Percentiles rank a stretch among this genome's conserved stretches.
Conservation (phyloP, 2,113 vertebrate species). For the Rhodinocichla rosea region DNA sequence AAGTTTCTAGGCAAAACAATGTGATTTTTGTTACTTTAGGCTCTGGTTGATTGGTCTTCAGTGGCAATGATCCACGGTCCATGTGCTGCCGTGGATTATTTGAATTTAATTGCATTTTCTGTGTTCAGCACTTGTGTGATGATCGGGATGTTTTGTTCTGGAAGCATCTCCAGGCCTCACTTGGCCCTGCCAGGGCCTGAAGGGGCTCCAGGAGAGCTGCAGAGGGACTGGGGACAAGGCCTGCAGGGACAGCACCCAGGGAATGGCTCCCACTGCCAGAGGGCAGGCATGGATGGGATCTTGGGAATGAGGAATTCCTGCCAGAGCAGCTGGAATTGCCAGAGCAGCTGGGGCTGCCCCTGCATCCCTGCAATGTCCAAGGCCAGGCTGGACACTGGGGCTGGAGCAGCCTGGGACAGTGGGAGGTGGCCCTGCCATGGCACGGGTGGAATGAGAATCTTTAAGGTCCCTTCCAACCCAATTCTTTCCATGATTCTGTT, state of each 20-base stretch:
- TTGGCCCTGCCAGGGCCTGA: accelerated
- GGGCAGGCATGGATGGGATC: neutral
- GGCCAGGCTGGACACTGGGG: neutral
- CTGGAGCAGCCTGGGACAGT: accelerated
- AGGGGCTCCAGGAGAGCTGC: neutral
- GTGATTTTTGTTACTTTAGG: neutral
- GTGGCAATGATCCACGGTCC: neutral
- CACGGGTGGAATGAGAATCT: accelerated
- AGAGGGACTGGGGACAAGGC: neutral
- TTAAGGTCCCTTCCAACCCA: neutral
- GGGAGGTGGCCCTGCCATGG: neutral
- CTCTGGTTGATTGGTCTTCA: neutral
- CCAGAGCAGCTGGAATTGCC: neutral
- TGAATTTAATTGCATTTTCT: neutral
- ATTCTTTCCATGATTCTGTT: neutral
- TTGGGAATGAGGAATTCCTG: neutral
- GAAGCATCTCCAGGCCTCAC: neutral
- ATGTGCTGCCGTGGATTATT: neutral
- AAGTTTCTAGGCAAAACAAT: constrained; percentile 4
- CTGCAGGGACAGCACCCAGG: neutral
- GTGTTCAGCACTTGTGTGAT: neutral
- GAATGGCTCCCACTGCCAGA: neutral
- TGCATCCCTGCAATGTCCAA: neutral
- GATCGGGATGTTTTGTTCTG: neutral
- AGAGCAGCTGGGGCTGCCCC: neutral